Conservation (phyloP, 1,140 invertebrate species). For the Drosophila pandora region DNA sequence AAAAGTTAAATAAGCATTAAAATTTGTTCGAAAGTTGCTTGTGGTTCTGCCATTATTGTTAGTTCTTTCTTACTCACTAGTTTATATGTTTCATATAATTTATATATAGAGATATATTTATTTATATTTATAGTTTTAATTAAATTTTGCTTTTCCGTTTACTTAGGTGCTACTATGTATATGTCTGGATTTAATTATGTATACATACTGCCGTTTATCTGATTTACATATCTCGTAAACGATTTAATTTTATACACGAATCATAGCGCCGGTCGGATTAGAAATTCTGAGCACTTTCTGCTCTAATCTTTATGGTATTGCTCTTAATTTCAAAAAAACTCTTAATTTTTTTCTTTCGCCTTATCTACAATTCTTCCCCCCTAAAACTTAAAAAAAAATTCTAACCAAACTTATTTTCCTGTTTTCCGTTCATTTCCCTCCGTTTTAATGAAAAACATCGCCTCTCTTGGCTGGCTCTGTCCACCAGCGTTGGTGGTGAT, state of each 20-base stretch:
- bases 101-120: constrained; percentile 43
- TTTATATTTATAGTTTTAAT: constrained; percentile 55
- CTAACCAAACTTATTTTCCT: constrained; percentile 44
- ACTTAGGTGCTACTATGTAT: constrained; percentile 60
- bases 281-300: constrained; percentile 52
- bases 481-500: constrained; percentile 74
- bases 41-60: constrained; percentile 91
- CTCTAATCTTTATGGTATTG: constrained; percentile 60
- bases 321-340: constrained; percentile 52
- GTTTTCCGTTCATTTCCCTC: constrained; percentile 23
- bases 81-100: constrained; percentile 87
- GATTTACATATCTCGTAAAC: constrained; percentile 49
- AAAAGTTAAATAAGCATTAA: constrained; percentile 92
- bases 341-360: constrained; percentile 14
- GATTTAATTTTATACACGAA: constrained; percentile 52
- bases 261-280: constrained; percentile 74
- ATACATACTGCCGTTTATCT: constrained; percentile 33
- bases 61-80: constrained; percentile 89
- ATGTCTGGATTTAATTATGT: constrained; percentile 45
- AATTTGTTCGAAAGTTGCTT: constrained; percentile 96
- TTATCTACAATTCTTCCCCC: constrained; percentile 37
- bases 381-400: constrained; percentile 35
- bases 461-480: constrained; percentile 77
- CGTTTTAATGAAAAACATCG: constrained; percentile 78
- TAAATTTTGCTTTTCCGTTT: constrained; percentile 42